Percentiles rank a stretch among this genome's conserved stretches.
phyloP scores from a whole-genome alignment of 2,113 vertebrate genomes.

The Varanus komodoensis region DNA sequence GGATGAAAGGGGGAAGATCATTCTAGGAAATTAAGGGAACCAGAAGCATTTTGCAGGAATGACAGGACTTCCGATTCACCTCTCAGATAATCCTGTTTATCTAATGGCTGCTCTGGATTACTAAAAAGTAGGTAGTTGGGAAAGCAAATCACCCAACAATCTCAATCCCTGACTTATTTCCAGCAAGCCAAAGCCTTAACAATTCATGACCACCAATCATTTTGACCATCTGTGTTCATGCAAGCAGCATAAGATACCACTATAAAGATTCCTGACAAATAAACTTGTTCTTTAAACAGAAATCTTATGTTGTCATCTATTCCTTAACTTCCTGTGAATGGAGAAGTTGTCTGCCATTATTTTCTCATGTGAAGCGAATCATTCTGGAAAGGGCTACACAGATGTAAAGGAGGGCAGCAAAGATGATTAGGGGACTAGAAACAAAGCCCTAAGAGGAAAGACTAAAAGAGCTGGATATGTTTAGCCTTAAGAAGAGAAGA shows the following conservation, averaged over 20 bases:
- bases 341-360: not conserved
- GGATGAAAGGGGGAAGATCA: not conserved
- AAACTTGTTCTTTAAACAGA: not conserved
- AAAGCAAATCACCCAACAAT: not conserved
- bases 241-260: not conserved
- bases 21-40: not conserved
- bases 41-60: not conserved
- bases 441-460: too few species aligned
- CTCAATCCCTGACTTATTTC: not conserved
- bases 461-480: too few species aligned
- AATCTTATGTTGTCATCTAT: not conserved
- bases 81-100: not conserved
- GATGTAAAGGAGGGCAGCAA: too few species aligned
- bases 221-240: not conserved
- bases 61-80: not conserved
- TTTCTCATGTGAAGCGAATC: not conserved
- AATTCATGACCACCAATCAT: not conserved
- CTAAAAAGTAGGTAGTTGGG: not conserved
- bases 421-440: too few species aligned
- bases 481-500: too few species aligned
- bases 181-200: not conserved
- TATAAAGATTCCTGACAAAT: not conserved
- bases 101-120: not conserved
- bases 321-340: not conserved
- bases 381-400: not conserved